Percentiles rank a stretch among this genome's conserved stretches.
Evolutionary conservation across 1,140 invertebrate species (phyloP).

Genomic region (Gryon sp.): DNA sequence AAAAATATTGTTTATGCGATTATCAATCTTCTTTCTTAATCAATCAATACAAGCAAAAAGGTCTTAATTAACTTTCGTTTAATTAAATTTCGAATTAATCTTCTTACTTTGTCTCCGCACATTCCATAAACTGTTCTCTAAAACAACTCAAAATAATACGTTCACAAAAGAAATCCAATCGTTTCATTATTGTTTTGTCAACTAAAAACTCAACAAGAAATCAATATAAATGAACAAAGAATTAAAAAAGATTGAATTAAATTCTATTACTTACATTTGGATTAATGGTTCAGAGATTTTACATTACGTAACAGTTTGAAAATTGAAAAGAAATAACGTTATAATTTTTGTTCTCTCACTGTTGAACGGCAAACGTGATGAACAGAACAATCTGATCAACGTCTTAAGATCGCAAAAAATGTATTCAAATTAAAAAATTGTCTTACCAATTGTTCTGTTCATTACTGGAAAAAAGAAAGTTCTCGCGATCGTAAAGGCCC

Average conservation of each 20-base stretch:
- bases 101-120: conserved; percentile 40
- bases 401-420: not conserved
- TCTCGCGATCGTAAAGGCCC: conserved; percentile 31
- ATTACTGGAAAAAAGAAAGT: conserved; percentile 32
- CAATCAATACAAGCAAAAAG: too few relatives aligned
- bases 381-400: conserved; percentile 41
- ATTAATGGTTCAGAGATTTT: conserved; percentile 65
- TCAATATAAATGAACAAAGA: conserved; percentile 47
- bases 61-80: too few relatives aligned
- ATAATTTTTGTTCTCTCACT: conserved; percentile 50
- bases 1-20: not conserved
- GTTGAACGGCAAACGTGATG: conserved; percentile 33
- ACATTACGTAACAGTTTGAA: conserved; percentile 66
- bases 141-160: conserved; percentile 34
- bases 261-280: conserved; percentile 63
- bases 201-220: conserved; percentile 42
- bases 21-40: not conserved
- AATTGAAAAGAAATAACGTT: conserved; percentile 65
- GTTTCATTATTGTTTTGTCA: conserved; percentile 18
- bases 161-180: conserved; percentile 16
- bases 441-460: not conserved
- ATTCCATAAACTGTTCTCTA: conserved; percentile 27
- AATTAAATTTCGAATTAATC: too few relatives aligned
- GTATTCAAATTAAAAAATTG: not conserved
- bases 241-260: conserved; percentile 56